Percentiles rank a stretch among this genome's conserved stretches.
phyloP scores from a whole-genome alignment of 2,113 vertebrate species.

The Scomber scombrus region DNA sequence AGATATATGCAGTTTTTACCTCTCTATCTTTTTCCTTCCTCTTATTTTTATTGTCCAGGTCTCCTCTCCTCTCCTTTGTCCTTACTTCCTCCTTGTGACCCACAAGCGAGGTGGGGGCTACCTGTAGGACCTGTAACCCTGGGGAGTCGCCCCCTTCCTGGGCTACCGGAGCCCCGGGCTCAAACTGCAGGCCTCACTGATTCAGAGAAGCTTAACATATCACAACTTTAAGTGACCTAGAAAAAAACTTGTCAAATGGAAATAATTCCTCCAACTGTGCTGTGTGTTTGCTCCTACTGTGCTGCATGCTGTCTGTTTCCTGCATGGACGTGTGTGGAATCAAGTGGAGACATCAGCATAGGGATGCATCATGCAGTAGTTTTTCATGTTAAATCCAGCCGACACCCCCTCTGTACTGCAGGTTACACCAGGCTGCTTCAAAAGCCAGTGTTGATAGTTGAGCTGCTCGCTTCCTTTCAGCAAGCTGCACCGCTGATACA shows the following conservation, averaged over 20 bases:
- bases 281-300: not conserved
- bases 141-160: not conserved
- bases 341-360: slow-evolving; percentile 12
- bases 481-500: slow-evolving; percentile 37
- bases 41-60: too few species aligned
- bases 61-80: not conserved
- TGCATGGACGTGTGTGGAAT: slow-evolving; percentile 4
- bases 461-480: slow-evolving; percentile 38
- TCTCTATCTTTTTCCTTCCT: not conserved
- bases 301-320: slow-evolving; percentile 5
- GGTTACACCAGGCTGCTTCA: slow-evolving; percentile 41
- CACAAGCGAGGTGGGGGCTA: slow-evolving; percentile 3
- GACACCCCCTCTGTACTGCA: slow-evolving; percentile 22
- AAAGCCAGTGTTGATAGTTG: slow-evolving; percentile 28
- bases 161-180: not conserved
- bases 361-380: slow-evolving; percentile 5
- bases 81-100: not conserved
- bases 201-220: slow-evolving; percentile 24
- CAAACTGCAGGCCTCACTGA: slow-evolving; percentile 11
- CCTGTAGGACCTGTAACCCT: not conserved
- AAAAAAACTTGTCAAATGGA: slow-evolving; percentile 42
- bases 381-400: slow-evolving; percentile 28
- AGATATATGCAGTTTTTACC: not conserved
- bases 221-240: slow-evolving; percentile 37
- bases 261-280: slow-evolving; percentile 30